Percentiles rank a stretch among this genome's conserved stretches.
Evolutionary conservation across 2,888 invertebrate species (phyloP).

Genomic region (Tetramorium bicarinatum): DNA sequence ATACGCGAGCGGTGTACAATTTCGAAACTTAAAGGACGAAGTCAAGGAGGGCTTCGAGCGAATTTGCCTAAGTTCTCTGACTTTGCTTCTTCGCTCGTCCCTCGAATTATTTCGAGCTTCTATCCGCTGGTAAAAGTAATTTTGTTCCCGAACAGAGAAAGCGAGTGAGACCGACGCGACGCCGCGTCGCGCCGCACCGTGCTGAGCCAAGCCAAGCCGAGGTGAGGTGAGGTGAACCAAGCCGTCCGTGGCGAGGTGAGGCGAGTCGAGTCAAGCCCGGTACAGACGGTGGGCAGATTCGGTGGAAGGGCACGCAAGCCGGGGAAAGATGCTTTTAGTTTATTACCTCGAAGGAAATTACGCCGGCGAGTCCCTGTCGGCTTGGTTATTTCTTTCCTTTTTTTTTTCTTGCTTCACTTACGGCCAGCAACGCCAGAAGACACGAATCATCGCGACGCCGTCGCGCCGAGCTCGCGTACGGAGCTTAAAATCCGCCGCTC

Average conservation of each 20-base stretch:
- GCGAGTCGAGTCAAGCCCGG: slow-evolving; percentile 44
- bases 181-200: too few species aligned
- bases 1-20: slow-evolving; percentile 54
- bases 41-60: slow-evolving; percentile 57
- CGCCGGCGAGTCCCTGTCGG: slow-evolving; percentile 61
- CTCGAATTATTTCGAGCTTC: slow-evolving; percentile 72
- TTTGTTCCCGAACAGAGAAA: slow-evolving; percentile 67
- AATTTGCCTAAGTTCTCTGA: slow-evolving; percentile 64
- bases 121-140: slow-evolving; percentile 76
- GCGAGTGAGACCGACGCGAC: background rate
- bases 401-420: slow-evolving; percentile 4
- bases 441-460: slow-evolving; percentile 23
- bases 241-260: slow-evolving; percentile 12
- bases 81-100: slow-evolving; percentile 56
- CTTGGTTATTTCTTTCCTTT: slow-evolving; percentile 41
- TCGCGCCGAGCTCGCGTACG: background rate
- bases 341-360: slow-evolving; percentile 79
- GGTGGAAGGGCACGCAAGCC: slow-evolving; percentile 50
- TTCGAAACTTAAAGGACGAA: slow-evolving; percentile 59
- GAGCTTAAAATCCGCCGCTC: slow-evolving; percentile 17
- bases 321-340: slow-evolving; percentile 78
- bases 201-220: background rate
- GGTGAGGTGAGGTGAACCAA: slow-evolving; percentile 6
- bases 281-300: slow-evolving; percentile 61
- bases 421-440: background rate